Conservation (phyloP, 2,797 vertebrate species). For the Netta rufina region DNA sequence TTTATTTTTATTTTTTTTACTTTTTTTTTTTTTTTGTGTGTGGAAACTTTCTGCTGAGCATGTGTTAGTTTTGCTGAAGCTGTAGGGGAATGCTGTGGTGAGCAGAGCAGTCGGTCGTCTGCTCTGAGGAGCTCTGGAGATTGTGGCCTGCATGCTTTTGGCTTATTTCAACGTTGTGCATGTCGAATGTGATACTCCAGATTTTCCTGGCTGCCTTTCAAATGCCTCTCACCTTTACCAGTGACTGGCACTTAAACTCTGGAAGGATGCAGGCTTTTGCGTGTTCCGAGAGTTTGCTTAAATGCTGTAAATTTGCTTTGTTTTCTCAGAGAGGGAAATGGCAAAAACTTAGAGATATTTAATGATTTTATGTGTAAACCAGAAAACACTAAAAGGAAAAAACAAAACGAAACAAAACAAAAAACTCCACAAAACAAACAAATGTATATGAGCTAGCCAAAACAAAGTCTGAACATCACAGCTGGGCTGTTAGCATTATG, state of each 20-base stretch:
- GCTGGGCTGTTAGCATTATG: not conserved
- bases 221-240: not conserved
- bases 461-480: not conserved
- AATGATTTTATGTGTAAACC: not conserved
- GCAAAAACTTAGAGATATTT: not conserved
- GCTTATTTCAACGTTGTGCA: not conserved
- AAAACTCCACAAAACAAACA: too few relatives aligned
- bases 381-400: not conserved
- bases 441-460: not conserved
- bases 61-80: not conserved
- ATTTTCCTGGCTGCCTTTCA: constrained; percentile 15
- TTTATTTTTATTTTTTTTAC: not conserved
- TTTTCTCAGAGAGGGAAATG: not conserved
- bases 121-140: not conserved
- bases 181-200: not conserved
- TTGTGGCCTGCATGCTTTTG: not conserved
- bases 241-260: not conserved
- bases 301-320: not conserved
- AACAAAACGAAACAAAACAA: too few relatives aligned
- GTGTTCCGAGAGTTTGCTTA: not conserved
- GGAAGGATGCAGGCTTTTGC: not conserved
- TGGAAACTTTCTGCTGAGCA: not conserved
- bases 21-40: too few relatives aligned
- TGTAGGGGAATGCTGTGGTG: not conserved
- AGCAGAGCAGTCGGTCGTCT: not conserved